phyloP scores from a whole-genome alignment of 2,888 invertebrate species.

The Alcis repandata region DNA sequence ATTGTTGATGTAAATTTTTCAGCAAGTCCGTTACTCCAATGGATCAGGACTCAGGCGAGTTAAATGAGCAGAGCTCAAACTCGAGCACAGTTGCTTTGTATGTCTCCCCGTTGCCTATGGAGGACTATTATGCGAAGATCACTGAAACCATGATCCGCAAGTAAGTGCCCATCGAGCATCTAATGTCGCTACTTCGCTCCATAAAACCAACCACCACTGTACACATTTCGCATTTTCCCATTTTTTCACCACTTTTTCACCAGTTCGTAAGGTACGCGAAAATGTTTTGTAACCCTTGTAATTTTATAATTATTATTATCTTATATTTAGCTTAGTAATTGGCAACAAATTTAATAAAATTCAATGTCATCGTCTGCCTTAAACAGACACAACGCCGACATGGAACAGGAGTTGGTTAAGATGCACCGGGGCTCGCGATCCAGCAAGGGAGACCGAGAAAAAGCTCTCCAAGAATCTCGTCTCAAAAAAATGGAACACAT shows the following conservation, averaged over 20 bases:
- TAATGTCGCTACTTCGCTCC: too few relatives aligned
- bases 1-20: slow-evolving; percentile 32
- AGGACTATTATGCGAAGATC: slow-evolving; percentile 56
- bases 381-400: slow-evolving; percentile 91
- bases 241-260: too few relatives aligned
- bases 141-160: slow-evolving; percentile 66
- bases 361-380: slow-evolving; percentile 2
- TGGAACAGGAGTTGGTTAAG: slow-evolving; percentile 93
- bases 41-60: slow-evolving; percentile 53
- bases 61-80: slow-evolving; percentile 52
- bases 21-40: slow-evolving; percentile 57
- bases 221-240: too few relatives aligned
- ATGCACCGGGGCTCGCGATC: slow-evolving; percentile 88
- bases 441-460: slow-evolving; percentile 64
- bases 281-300: too few relatives aligned
- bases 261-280: too few relatives aligned
- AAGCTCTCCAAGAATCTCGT: slow-evolving; percentile 60
- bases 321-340: not conserved
- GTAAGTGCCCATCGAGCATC: slow-evolving; percentile 56
- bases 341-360: not conserved
- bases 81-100: slow-evolving; percentile 36
- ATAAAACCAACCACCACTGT: too few relatives aligned
- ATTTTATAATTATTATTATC: not conserved
- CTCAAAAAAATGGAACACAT: slow-evolving; percentile 81
- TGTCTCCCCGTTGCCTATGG: slow-evolving; percentile 2